These are phyloP conservation scores for Ascidia mentula DNA, from an alignment of 23 tunicate genomes.

Conservation along the genomic window DNA sequence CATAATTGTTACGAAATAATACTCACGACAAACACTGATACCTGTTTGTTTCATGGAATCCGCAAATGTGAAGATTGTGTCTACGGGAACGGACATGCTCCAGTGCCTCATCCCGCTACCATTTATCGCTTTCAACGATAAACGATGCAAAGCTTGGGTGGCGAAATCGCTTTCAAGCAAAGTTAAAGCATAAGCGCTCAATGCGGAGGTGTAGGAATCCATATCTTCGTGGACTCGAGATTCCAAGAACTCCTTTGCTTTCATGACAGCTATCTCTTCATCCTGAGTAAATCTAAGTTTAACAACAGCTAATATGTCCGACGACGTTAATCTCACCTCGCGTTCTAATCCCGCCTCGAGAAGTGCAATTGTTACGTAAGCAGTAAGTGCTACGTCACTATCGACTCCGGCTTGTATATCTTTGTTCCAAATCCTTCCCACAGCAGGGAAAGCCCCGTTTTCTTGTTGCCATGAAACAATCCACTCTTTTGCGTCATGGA, in stretches of 20 bases:
- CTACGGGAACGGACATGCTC: slow-evolving; percentile 7
- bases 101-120: slow-evolving; percentile 30
- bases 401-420: slow-evolving; percentile 79
- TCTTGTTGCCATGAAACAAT: slow-evolving; percentile 65
- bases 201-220: slow-evolving; percentile 75
- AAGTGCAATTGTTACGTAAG: slow-evolving; percentile 78
- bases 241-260: slow-evolving; percentile 65
- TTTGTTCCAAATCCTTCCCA: slow-evolving; percentile 93
- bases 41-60: slow-evolving; percentile 69
- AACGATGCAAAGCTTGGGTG: slow-evolving; percentile 26
- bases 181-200: slow-evolving; percentile 80
- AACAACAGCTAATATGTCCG: background rate
- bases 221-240: slow-evolving; percentile 23
- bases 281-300: slow-evolving; percentile 10
- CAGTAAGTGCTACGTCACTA: slow-evolving; percentile 85
- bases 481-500: slow-evolving; percentile 82
- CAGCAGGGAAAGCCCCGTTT: slow-evolving; percentile 90
- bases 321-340: slow-evolving; percentile 26
- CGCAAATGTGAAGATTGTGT: slow-evolving; percentile 24
- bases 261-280: slow-evolving; percentile 60
- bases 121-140: slow-evolving; percentile 29
- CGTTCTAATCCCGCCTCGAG: slow-evolving; percentile 65
- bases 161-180: slow-evolving; percentile 61
- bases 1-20: background rate
- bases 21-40: background rate